Evolutionary conservation across 2,888 invertebrate genomes (phyloP), one percentile per base, ranked within the genome.

Genomic region (Caenorhabditis becei): DNA sequence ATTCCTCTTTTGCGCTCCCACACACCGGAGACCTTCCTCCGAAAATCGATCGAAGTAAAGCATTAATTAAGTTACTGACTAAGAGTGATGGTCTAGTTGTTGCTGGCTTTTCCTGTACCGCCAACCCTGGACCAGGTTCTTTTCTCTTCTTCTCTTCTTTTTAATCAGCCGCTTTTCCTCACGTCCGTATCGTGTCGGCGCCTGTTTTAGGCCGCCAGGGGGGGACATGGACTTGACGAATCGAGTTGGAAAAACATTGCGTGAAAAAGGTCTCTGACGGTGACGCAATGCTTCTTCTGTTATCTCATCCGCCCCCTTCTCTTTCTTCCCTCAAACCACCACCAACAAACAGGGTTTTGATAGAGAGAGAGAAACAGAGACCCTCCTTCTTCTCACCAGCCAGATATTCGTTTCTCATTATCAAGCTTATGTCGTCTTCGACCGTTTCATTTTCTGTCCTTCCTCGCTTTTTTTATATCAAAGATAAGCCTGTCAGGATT

Each of bases 341-440:
- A 69, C 63, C 66, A 66, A 54, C 61, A 80, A 80, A 80, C 80
- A 80, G 80, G 80, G 80, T 80, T 80, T 78, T 79, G 79, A 80
- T 74, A 74, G 70, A 75, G 66, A 66, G 65, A 28, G 53, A 63
- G 51, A 37, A 28, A 54, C 16, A 74, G 51, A 51, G 58, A 47
- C 49, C 58, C 72, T 49, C 66, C 59, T 59, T 53, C 44, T 65
- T 61, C 66, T 71, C 70, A 56, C 51, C 58, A 61, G 47, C 54
- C 70, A 66, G 61, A 66, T 79, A 67, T 79, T 59, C 67, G 67
- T 66, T 79, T 62, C 59, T 74, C 62, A 79, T 79, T 80, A 80
- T 80, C 80, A 80, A 63, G 54, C 71, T 71, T 71, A 71, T 71
- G 71, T 58, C 63, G 54, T 63, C 54, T 51, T 53, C 62, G 54